Evolutionary conservation across 2,797 vertebrate species (phyloP).

Genomic region (Perodicticus potto): DNA sequence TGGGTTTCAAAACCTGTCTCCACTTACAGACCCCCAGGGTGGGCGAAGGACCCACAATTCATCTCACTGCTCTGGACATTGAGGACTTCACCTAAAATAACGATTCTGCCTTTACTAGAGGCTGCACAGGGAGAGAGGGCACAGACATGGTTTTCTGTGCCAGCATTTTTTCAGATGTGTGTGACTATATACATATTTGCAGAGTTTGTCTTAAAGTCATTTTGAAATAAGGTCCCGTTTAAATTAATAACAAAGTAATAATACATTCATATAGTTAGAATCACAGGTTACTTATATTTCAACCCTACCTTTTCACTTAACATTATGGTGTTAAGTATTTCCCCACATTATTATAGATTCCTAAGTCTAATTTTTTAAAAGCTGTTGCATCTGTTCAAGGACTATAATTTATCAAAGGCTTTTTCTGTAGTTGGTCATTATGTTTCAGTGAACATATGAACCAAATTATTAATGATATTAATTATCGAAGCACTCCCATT

Average conservation of each 20-base stretch:
- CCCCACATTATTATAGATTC: neutral
- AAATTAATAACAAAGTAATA: slow-evolving; percentile 13
- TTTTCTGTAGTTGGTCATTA: neutral
- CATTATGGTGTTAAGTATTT: rapidly evolving
- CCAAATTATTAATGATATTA: slow-evolving; percentile 26
- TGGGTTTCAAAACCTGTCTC: neutral
- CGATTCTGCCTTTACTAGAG: rapidly evolving
- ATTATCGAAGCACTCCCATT: neutral
- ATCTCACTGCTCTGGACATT: rapidly evolving
- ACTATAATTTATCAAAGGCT: slow-evolving; percentile 32
- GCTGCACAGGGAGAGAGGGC: rapidly evolving
- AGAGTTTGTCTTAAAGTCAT: neutral
- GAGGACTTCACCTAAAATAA: neutral
- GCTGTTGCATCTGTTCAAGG: neutral
- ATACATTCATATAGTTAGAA: neutral
- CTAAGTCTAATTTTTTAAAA: slow-evolving; percentile 47
- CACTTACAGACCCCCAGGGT: rapidly evolving
- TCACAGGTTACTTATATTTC: neutral
- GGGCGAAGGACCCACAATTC: neutral
- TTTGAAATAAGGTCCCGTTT: neutral
- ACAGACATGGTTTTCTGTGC: rapidly evolving
- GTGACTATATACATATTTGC: neutral
- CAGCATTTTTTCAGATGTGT: neutral
- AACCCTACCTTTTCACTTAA: neutral
- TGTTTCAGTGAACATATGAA: neutral